Evolutionary conservation across 2,888 invertebrate species (phyloP).

Genomic region (Acholoe squamosa): DNA sequence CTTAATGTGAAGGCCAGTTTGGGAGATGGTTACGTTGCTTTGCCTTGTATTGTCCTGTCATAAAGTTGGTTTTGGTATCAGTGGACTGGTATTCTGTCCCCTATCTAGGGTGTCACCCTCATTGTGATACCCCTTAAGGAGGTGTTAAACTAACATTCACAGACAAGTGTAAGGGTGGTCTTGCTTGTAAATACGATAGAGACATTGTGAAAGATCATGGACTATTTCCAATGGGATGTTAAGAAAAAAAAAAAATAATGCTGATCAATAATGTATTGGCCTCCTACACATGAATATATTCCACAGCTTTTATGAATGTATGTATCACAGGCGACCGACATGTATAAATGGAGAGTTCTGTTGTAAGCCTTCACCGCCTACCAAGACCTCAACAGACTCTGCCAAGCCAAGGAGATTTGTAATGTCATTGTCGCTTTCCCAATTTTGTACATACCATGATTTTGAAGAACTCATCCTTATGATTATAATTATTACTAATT

Average conservation of each 20-base stretch:
- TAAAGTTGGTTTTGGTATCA: not conserved
- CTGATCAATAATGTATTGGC: not conserved
- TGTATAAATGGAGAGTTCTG: not conserved
- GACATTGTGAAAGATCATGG: too few relatives aligned
- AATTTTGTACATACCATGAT: slow-evolving; percentile 42
- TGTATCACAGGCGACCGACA: not conserved
- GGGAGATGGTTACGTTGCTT: slow-evolving; percentile 6
- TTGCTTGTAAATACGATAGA: not conserved
- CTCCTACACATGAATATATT: slow-evolving; percentile 26
- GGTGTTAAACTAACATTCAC: slow-evolving; percentile 31
- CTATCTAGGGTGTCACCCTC: not conserved
- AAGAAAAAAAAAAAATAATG: too few relatives aligned
- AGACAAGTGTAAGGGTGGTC: slow-evolving; percentile 13
- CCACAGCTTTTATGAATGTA: not conserved
- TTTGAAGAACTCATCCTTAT: slow-evolving; percentile 22
- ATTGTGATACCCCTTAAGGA: slow-evolving; percentile 1
- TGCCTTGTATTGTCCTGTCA: not conserved
- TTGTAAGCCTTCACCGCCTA: not conserved
- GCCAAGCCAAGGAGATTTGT: not conserved
- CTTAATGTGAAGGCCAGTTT: not conserved
- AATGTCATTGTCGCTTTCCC: slow-evolving; percentile 26
- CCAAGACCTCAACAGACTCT: slow-evolving; percentile 17
- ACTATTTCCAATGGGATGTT: too few relatives aligned
- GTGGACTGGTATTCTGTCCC: not conserved
- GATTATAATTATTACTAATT: slow-evolving; percentile 28